Evolutionary conservation across 2,888 invertebrate genomes (phyloP).

Genomic region (Acanthosepion lycidas): DNA sequence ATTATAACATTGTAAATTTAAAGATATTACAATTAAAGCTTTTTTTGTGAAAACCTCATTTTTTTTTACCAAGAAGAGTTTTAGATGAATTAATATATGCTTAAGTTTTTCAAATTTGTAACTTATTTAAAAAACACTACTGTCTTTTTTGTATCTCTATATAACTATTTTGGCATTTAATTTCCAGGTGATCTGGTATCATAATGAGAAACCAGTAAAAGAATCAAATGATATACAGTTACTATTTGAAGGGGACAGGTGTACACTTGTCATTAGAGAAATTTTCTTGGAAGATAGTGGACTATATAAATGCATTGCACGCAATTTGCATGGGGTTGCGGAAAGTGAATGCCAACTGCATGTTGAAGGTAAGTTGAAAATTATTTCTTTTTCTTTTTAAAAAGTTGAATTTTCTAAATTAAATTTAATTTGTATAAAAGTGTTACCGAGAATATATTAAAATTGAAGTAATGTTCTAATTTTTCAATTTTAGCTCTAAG

Average conservation of each 20-base stretch:
- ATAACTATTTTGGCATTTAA: background rate
- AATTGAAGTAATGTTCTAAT: background rate
- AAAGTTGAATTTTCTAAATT: slow-evolving; percentile 33
- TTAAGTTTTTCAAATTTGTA: background rate
- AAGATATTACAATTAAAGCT: no score
- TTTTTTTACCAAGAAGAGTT: no score
- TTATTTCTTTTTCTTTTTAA: background rate
- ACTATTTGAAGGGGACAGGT: slow-evolving; percentile 85
- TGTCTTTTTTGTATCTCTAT: background rate
- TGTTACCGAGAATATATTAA: background rate
- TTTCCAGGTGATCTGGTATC: slow-evolving; percentile 83
- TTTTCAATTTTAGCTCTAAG: slow-evolving; percentile 69
- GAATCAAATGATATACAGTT: slow-evolving; percentile 88
- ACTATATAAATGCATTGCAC: slow-evolving; percentile 86
- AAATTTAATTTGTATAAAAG: background rate
- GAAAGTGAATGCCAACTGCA: slow-evolving; percentile 89
- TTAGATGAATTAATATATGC: no score
- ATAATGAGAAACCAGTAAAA: slow-evolving; percentile 86
- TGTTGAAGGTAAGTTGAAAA: slow-evolving; percentile 76
- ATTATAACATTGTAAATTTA: no score
- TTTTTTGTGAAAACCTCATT: no score
- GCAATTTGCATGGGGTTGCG: slow-evolving; percentile 91
- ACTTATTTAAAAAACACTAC: no score
- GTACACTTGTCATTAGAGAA: slow-evolving; percentile 75
- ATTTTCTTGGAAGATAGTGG: slow-evolving; percentile 85